Evolutionary conservation across 2,797 vertebrate species (phyloP).

Genomic region (Neomorphus geoffroyi): DNA sequence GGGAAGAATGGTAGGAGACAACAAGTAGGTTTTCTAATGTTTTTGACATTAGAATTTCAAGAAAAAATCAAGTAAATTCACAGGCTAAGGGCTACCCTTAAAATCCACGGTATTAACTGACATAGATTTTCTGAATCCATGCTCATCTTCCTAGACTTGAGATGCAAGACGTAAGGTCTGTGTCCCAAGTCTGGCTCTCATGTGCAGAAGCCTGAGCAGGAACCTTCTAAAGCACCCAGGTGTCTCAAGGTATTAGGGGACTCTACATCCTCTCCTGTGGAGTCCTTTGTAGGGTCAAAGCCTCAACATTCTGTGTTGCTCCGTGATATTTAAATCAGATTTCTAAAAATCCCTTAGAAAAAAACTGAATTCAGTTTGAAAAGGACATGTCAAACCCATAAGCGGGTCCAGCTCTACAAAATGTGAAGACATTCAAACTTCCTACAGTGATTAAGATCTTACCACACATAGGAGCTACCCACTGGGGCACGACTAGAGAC

Average conservation of each 20-base stretch:
- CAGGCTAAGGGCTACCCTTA: not conserved
- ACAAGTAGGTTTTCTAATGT: not conserved
- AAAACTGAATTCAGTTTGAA: not conserved
- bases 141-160: not conserved
- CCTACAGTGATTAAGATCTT: not conserved
- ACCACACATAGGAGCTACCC: not conserved
- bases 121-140: not conserved
- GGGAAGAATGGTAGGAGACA: not conserved
- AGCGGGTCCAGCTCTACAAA: not conserved
- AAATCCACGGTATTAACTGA: not conserved
- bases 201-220: fast-evolving
- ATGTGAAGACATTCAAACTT: not conserved
- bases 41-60: not conserved
- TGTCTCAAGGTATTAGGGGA: not conserved
- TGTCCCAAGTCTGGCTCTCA: not conserved
- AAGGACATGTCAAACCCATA: not conserved
- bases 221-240: not conserved
- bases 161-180: not conserved
- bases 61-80: conserved; percentile 7
- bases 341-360: not conserved
- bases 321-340: not conserved
- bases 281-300: not conserved
- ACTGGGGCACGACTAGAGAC: not conserved
- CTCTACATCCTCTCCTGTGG: fast-evolving
- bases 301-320: not conserved